A percentile compares a stretch with the other conserved stretches of the same genome.
phyloP scores from a whole-genome alignment of 2,888 invertebrate genomes.

The Acleris literana region DNA sequence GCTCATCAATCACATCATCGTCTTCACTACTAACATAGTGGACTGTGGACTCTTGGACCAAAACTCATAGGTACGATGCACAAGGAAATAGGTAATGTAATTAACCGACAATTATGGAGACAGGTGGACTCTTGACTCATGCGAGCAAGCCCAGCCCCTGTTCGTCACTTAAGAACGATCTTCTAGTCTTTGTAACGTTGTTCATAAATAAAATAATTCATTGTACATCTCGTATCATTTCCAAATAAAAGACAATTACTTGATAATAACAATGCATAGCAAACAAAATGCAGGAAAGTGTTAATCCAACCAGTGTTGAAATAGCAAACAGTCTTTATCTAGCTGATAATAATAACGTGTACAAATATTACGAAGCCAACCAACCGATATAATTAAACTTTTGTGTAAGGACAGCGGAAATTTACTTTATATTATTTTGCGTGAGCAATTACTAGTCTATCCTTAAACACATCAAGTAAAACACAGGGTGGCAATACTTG shows the following conservation, averaged over 20 bases:
- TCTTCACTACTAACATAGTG: too few relatives aligned
- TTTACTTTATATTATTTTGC: not conserved
- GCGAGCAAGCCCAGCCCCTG: not conserved
- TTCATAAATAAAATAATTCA: not conserved
- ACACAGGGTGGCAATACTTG: not conserved
- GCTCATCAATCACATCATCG: too few relatives aligned
- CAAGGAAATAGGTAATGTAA: too few relatives aligned
- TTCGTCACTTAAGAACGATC: not conserved
- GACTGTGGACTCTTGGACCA: too few relatives aligned
- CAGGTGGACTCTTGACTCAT: too few relatives aligned
- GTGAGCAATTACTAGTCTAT: too few relatives aligned
- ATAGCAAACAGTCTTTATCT: conserved; percentile 27
- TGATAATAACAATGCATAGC: conserved; percentile 6
- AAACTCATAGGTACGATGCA: too few relatives aligned
- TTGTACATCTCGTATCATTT: not conserved
- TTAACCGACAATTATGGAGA: too few relatives aligned
- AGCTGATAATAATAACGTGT: not conserved
- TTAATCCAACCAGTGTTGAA: conserved; percentile 19
- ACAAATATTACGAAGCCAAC: conserved; percentile 12
- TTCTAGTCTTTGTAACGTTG: not conserved
- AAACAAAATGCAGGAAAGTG: conserved; percentile 17
- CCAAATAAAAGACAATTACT: not conserved
- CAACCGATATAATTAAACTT: conserved; percentile 2
- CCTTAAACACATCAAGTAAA: too few relatives aligned
- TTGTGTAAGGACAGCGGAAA: conserved; percentile 14